A percentile compares a stretch with the other conserved stretches of the same genome.
These are phyloP conservation scores for Tylochromis polylepis DNA, from an alignment of 2,113 vertebrate species.

Conservation along the genomic window DNA sequence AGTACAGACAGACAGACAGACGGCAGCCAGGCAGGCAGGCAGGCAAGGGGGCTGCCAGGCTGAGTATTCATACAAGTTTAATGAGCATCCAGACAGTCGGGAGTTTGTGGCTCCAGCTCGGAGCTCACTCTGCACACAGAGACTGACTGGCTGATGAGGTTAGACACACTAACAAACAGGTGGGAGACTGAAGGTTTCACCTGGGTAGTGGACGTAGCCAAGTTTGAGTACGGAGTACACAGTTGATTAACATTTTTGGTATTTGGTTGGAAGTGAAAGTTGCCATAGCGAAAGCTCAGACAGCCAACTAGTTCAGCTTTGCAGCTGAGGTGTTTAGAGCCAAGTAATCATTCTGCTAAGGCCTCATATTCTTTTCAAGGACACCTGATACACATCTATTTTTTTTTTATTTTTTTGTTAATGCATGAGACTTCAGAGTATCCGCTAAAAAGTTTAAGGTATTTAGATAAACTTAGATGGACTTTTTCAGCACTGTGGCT, in stretches of 20 bases:
- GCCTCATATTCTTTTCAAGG: background rate
- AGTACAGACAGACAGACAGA: constrained; percentile 42
- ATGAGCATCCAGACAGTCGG: constrained; percentile 68
- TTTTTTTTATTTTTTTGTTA: background rate
- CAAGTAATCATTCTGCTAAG: background rate
- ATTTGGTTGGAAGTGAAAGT: background rate
- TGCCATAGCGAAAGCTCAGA: background rate
- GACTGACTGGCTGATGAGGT: constrained; percentile 23
- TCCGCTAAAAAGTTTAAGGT: background rate
- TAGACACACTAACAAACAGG: constrained; percentile 37
- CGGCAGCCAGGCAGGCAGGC: background rate
- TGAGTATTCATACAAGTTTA: constrained; percentile 75
- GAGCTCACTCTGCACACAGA: constrained; percentile 33
- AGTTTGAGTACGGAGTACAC: background rate
- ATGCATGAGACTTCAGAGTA: background rate
- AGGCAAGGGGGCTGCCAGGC: constrained; percentile 46
- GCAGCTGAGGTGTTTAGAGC: background rate
- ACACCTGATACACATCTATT: background rate
- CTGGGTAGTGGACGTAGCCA: background rate
- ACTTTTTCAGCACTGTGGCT: background rate
- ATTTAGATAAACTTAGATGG: background rate
- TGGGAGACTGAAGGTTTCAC: constrained; percentile 6
- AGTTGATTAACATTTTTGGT: background rate
- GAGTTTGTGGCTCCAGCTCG: constrained; percentile 52
- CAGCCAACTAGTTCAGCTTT: background rate